Conservation (phyloP, 2,797 vertebrate genomes). For the Fringilla coelebs region DNA sequence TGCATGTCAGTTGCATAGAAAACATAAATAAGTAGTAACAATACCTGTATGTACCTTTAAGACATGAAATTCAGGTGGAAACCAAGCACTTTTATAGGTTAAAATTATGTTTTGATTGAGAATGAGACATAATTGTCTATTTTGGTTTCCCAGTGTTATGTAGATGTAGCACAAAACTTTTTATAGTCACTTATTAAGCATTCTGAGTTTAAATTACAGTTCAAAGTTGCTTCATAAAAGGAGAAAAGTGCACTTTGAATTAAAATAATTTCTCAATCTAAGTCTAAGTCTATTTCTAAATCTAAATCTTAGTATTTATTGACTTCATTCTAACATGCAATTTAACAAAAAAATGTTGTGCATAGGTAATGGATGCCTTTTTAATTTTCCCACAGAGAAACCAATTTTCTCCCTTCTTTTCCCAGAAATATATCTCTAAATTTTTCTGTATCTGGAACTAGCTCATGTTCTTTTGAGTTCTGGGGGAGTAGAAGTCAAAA, state of each 20-base stretch:
- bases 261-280: not conserved
- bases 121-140: not conserved
- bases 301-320: too few relatives aligned
- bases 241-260: not conserved
- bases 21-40: not conserved
- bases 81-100: not conserved
- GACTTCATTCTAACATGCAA: not conserved
- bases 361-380: not conserved
- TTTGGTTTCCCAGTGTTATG: not conserved
- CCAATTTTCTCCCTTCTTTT: not conserved
- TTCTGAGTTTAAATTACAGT: not conserved
- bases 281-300: too few relatives aligned
- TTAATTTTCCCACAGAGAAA: not conserved
- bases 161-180: rapidly evolving
- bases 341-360: not conserved
- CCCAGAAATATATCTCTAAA: not conserved
- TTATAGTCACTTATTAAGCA: not conserved
- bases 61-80: not conserved
- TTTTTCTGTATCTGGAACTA: not conserved
- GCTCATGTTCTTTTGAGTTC: not conserved
- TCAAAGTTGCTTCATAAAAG: not conserved
- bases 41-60: not conserved
- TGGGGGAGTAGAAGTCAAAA: not conserved
- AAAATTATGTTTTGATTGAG: not conserved
- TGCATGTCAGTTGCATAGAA: not conserved